Evolutionary conservation across 2,888 invertebrate species (phyloP), one percentile per base, ranked within the genome.

Genomic region (Glyphotaelius pellucidus): DNA sequence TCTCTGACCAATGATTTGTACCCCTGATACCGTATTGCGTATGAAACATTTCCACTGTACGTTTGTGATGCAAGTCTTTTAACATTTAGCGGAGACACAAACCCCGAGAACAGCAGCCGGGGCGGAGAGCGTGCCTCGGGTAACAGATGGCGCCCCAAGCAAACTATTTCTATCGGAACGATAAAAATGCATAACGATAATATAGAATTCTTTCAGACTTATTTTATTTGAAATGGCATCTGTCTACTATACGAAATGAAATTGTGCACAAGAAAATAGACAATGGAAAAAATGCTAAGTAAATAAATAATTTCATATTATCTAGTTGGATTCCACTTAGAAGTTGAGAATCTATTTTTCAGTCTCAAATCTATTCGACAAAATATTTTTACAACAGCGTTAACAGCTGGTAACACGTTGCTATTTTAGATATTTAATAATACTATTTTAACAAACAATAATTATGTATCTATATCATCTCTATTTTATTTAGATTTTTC

Each of bases 141-240:
- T 89, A 91, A 92, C 91, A 93, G 93, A 93, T 93, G 93, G 89
- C 93, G 92, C 89, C 92, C 83, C 90, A 67, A 83, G 90, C 90
- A 35, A 84, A n/a, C 30, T 90, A 92, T 25, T 67, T 67, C 67
- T 67, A 67, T 25, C 25, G 25, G 67, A 86, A 92, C 91, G 80
- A 92, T 91, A 91, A 93, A 93, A 91, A 85, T 90, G 89, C 79
- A 83, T 19, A 35, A 25, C 7, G 83, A 15, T 83, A 67, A 15
- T 83, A n/a, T n/a, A 25, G 25, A 67, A 67, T 67, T 25, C 67
- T 25, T 67, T 67, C 67, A 19, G 5, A 19, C 5, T 67, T 67
- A n/a, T n/a, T 67, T n/a, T 67, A 67, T 67, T 67, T 0, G 25
- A 67, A 52, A 14, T 15, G 19, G 4, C 14, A 52, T 52, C 19